These are phyloP conservation scores for Apis mellifera DNA, from an alignment of 1,140 invertebrate species.

Conservation along the genomic window Amel_HAv3.1 CM009931.2:18882501-18883000, in stretches of 20 bases:
- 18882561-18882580: background rate
- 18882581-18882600: slow-evolving; percentile 21
- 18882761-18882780: background rate
- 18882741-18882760: background rate
- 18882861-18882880: slow-evolving; percentile 84
- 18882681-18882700: background rate
- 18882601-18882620: background rate
- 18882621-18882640: slow-evolving; percentile 27
- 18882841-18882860: background rate
- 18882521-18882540: slow-evolving; percentile 43
- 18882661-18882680: background rate
- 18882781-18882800: background rate
- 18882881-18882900: slow-evolving; percentile 87
- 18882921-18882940: slow-evolving; percentile 80
- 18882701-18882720: background rate
- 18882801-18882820: too few species aligned
- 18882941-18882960: slow-evolving; percentile 83
- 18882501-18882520: slow-evolving; percentile 49
- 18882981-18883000: slow-evolving; percentile 91
- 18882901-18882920: slow-evolving; percentile 84
- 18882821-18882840: background rate
- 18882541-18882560: background rate
- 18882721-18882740: background rate
- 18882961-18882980: slow-evolving; percentile 92
- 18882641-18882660: too few species aligned